Evolutionary conservation across 1,140 invertebrate species (phyloP).

Genomic region (Cydia pomonella): DNA sequence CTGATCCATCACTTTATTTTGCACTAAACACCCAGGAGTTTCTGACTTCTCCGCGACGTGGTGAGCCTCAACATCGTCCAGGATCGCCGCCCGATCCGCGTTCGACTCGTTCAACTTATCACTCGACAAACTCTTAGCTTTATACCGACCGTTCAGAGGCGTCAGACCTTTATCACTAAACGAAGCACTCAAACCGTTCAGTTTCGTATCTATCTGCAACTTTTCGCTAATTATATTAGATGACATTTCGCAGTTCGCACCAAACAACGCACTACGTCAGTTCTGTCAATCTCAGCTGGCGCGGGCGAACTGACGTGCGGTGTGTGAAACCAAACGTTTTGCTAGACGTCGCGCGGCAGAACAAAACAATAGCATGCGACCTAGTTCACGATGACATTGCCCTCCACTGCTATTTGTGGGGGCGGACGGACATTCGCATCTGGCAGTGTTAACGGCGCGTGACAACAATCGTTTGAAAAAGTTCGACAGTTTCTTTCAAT

Average conservation of each 20-base stretch:
- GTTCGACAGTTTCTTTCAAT: slow-evolving; percentile 51
- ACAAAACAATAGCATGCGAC: slow-evolving; percentile 68
- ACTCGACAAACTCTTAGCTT: slow-evolving; percentile 75
- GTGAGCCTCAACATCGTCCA: slow-evolving; percentile 72
- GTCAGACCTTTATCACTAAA: slow-evolving; percentile 65
- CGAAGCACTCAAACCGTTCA: slow-evolving; percentile 66
- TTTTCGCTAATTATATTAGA: slow-evolving; percentile 69
- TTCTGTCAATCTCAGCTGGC: slow-evolving; percentile 67
- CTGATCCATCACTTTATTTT: slow-evolving; percentile 63
- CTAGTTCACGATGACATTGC: slow-evolving; percentile 49
- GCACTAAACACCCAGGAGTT: slow-evolving; percentile 71
- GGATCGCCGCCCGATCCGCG: slow-evolving; percentile 69
- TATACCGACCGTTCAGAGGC: slow-evolving; percentile 62
- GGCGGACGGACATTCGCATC: slow-evolving; percentile 46
- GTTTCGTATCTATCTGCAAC: slow-evolving; percentile 69
- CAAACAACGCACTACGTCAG: slow-evolving; percentile 55
- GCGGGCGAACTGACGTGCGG: slow-evolving; percentile 57
- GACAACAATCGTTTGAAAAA: slow-evolving; percentile 44
- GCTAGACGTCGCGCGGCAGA: slow-evolving; percentile 43
- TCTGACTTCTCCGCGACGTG: slow-evolving; percentile 67
- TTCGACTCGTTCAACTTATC: slow-evolving; percentile 75
- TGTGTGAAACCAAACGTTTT: slow-evolving; percentile 61
- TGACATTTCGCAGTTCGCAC: slow-evolving; percentile 63
- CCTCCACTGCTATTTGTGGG: slow-evolving; percentile 46
- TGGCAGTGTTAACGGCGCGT: slow-evolving; percentile 44